Evolutionary conservation across 2,888 invertebrate genomes (phyloP).

Genomic region (Harmothoe impar): DNA sequence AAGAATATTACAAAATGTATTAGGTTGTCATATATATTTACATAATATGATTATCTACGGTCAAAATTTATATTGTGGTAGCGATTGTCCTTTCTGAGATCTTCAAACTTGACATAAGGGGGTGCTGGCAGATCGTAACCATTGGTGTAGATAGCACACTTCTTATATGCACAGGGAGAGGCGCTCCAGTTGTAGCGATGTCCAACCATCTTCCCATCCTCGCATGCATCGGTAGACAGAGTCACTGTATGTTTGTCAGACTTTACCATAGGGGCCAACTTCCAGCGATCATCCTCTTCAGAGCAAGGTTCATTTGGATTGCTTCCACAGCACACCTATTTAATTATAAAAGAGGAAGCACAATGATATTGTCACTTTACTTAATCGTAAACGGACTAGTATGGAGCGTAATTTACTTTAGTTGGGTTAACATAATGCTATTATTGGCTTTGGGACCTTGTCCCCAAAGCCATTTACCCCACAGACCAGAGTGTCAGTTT

Average conservation of each 20-base stretch:
- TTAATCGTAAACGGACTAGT: too few species aligned
- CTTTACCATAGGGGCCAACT: not conserved
- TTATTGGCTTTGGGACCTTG: too few species aligned
- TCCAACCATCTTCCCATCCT: not conserved
- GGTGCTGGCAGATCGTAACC: conserved; percentile 67
- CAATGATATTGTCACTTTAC: too few species aligned
- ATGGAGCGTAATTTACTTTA: too few species aligned
- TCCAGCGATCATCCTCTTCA: not conserved
- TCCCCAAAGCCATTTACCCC: too few species aligned
- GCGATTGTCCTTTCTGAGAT: not conserved
- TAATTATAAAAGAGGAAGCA: too few species aligned
- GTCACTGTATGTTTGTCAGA: not conserved
- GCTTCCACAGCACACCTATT: conserved; percentile 48
- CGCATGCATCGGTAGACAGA: not conserved
- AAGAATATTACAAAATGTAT: too few species aligned
- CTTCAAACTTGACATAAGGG: conserved; percentile 52
- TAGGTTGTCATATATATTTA: too few species aligned
- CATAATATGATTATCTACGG: not conserved
- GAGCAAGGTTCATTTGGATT: not conserved
- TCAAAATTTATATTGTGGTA: not conserved
- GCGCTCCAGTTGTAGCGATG: conserved; percentile 65
- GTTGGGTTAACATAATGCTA: too few species aligned
- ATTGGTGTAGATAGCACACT: conserved; percentile 66
- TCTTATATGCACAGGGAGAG: conserved; percentile 64
- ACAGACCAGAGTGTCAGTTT: too few species aligned